phyloP scores from a whole-genome alignment of 1,140 invertebrate species.

The Proales similis region DNA sequence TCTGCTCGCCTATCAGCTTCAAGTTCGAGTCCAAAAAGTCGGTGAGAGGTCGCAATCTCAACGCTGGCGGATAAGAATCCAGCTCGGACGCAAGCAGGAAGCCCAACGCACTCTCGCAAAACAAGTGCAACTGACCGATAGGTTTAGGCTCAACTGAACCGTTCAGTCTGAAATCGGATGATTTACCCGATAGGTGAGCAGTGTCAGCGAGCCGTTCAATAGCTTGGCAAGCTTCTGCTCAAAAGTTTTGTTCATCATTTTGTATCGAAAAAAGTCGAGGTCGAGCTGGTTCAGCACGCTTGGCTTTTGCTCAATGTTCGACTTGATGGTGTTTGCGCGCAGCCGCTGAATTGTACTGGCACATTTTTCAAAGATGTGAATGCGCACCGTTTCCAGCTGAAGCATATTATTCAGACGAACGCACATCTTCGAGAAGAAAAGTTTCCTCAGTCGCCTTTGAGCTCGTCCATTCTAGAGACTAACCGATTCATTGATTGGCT shows the following conservation, averaged over 20 bases:
- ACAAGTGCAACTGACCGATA: constrained; percentile 17
- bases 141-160: not conserved
- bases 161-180: not conserved
- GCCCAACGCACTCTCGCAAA: constrained; percentile 20
- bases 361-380: not conserved
- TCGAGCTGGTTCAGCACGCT: constrained; percentile 13
- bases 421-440: constrained; percentile 26
- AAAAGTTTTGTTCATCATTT: constrained; percentile 5
- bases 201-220: not conserved
- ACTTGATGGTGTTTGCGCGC: constrained; percentile 1
- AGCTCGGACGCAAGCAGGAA: not conserved
- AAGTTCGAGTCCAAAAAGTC: constrained; percentile 17
- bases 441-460: not conserved
- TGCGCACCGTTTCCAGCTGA: not conserved
- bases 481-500: constrained; percentile 16
- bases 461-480: not conserved
- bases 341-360: not conserved
- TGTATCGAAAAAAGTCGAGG: constrained; percentile 8
- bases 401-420: constrained; percentile 20
- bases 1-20: constrained; percentile 1
- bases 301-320: not conserved
- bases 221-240: constrained; percentile 5
- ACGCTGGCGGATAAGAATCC: not conserved
- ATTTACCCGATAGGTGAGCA: constrained; percentile 16
- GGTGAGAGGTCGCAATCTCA: not conserved